A percentile compares a stretch with the other conserved stretches of the same genome.
These are phyloP conservation scores for Labrus mixtus DNA, from an alignment of 2,113 vertebrate species.

Conservation along the genomic window DNA sequence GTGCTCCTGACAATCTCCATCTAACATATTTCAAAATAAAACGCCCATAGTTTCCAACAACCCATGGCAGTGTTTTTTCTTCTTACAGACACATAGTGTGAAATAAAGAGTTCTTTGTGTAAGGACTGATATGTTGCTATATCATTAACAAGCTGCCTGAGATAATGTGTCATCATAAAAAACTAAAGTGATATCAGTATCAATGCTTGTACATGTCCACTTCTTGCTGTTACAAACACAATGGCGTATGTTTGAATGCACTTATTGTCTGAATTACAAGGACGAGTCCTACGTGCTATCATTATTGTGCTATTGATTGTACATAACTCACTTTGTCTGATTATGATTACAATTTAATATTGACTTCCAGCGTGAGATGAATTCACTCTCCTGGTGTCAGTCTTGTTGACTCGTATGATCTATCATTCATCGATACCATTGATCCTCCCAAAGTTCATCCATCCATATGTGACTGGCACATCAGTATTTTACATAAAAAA, in stretches of 20 bases:
- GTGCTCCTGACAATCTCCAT: conserved; percentile 54
- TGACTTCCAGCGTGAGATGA: conserved; percentile 87
- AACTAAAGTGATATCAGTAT: conserved; percentile 17
- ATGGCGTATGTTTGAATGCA: conserved; percentile 70
- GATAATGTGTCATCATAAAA: conserved; percentile 18
- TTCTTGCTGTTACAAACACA: conserved; percentile 54
- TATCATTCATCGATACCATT: conserved; percentile 88
- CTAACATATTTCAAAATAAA: conserved; percentile 60
- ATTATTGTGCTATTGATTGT: conserved; percentile 93
- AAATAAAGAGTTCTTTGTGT: neutral
- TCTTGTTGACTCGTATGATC: conserved; percentile 90
- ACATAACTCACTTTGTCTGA: conserved; percentile 93
- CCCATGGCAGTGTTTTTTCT: conserved; percentile 19
- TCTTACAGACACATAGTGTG: conserved; percentile 7
- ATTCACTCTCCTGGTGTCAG: conserved; percentile 88
- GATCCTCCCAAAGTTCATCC: conserved; percentile 91
- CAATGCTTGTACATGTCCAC: conserved; percentile 26
- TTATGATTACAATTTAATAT: conserved; percentile 93
- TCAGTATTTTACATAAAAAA: conserved; percentile 88
- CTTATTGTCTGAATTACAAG: conserved; percentile 58
- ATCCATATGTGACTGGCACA: conserved; percentile 90
- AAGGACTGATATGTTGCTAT: conserved; percentile 6
- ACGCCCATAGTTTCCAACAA: conserved; percentile 39
- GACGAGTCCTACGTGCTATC: conserved; percentile 83
- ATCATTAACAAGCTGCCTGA: conserved; percentile 19